Percentiles rank a stretch among this genome's conserved stretches.
phyloP scores from a whole-genome alignment of 2,113 vertebrate genomes.

The Sorex araneus region DNA sequence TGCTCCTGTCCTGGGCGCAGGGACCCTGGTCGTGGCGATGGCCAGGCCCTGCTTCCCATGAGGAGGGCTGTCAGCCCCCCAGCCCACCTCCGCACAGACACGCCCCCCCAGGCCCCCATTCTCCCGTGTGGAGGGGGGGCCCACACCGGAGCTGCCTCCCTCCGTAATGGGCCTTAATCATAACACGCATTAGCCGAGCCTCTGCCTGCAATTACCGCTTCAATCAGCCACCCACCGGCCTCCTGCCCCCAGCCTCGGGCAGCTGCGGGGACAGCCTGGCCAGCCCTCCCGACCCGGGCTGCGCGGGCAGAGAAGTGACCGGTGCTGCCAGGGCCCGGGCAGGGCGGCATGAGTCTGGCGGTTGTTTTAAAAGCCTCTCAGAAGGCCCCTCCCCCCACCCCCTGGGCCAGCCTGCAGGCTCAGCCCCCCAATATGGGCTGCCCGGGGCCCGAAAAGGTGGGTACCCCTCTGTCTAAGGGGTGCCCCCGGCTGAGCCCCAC shows the following conservation, averaged over 20 bases:
- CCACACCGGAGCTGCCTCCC: slow-evolving; percentile 82
- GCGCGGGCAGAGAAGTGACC: slow-evolving; percentile 46
- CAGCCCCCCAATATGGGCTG: neutral
- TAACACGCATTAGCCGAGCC: slow-evolving; percentile 88
- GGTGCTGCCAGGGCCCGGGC: neutral
- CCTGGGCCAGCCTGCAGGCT: neutral
- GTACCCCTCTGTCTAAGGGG: neutral
- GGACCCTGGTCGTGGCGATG: neutral
- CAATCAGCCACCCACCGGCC: slow-evolving; percentile 82
- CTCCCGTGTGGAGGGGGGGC: neutral
- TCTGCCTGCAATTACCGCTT: slow-evolving; percentile 90
- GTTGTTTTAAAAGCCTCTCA: slow-evolving; percentile 86
- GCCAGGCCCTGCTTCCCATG: slow-evolving; percentile 13
- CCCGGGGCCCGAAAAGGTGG: neutral
- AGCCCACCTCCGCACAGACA: neutral
- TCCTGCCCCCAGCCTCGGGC: slow-evolving; percentile 77
- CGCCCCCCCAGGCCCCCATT: slow-evolving; percentile 43
- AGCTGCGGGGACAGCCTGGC: slow-evolving; percentile 77
- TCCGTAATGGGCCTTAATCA: slow-evolving; percentile 88
- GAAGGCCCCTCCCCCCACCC: neutral
- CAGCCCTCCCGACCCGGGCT: slow-evolving; percentile 13
- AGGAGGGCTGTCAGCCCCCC: slow-evolving; percentile 67
- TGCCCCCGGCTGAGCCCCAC: neutral
- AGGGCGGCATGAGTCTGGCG: slow-evolving; percentile 76
- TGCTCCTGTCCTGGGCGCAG: neutral